Conservation (phyloP, 1,140 invertebrate species). For the Neodiprion fabricii region DNA sequence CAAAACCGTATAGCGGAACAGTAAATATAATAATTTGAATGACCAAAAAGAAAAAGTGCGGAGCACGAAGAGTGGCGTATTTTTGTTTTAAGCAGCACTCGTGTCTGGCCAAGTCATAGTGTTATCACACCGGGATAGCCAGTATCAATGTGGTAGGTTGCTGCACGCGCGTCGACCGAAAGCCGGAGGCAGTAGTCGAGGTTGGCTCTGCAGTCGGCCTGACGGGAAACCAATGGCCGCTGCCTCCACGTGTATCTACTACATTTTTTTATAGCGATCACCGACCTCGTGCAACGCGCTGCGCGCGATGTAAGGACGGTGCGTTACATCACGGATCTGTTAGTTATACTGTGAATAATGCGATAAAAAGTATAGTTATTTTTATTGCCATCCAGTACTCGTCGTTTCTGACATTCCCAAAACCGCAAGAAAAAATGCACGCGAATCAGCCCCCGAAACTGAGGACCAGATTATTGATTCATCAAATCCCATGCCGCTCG, state of each 20-base stretch:
- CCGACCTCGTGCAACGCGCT: slow-evolving; percentile 60
- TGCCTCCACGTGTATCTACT: slow-evolving; percentile 57
- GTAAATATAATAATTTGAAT: not conserved
- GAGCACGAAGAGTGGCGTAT: not conserved
- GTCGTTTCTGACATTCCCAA: not conserved
- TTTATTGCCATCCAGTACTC: not conserved
- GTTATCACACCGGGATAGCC: not conserved
- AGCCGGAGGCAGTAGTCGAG: slow-evolving; percentile 40
- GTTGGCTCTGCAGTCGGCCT: slow-evolving; percentile 32
- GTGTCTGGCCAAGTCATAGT: not conserved
- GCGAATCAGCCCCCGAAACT: too few species aligned
- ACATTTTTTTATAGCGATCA: slow-evolving; percentile 62
- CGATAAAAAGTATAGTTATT: not conserved
- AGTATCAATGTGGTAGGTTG: slow-evolving; percentile 20
- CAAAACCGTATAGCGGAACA: not conserved
- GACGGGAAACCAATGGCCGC: slow-evolving; percentile 46
- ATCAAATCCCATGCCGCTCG: not conserved
- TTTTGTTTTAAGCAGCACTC: not conserved
- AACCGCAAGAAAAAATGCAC: not conserved
- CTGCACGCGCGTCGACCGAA: slow-evolving; percentile 41
- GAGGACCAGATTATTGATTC: not conserved
- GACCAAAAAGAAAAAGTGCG: not conserved
- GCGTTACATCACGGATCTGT: slow-evolving; percentile 52
- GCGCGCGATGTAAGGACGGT: slow-evolving; percentile 59
- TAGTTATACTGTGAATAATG: not conserved